Percentiles rank a stretch among this genome's conserved stretches.
Evolutionary conservation across 2,888 invertebrate species (phyloP).

Genomic region (Bembecia ichneumoniformis): DNA sequence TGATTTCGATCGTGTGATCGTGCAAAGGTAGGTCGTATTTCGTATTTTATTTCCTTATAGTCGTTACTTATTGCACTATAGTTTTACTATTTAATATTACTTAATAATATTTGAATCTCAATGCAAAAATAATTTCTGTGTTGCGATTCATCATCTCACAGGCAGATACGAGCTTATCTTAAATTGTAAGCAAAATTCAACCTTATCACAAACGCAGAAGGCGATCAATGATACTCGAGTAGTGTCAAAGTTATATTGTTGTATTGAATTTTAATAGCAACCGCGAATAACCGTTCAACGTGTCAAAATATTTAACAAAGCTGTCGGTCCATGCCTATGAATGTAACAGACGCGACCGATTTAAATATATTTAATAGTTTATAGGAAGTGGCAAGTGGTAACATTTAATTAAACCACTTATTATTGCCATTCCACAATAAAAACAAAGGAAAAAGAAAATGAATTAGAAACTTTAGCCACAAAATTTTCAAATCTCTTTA

Average conservation of each 20-base stretch:
- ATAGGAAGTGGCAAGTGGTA: no score
- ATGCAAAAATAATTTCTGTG: no score
- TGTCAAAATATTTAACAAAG: slow-evolving; percentile 39
- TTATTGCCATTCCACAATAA: no score
- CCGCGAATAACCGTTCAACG: slow-evolving; percentile 27
- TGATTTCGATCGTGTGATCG: no score
- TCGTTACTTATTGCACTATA: no score
- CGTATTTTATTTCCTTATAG: background rate
- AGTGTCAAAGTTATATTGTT: background rate
- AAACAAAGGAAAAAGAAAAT: no score
- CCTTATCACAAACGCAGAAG: background rate
- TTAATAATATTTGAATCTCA: no score
- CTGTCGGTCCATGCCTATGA: background rate
- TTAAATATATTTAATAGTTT: no score
- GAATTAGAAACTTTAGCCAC: no score
- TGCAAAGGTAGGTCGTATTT: background rate
- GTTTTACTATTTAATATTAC: no score
- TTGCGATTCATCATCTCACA: background rate
- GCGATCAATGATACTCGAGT: background rate
- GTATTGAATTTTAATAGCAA: slow-evolving; percentile 30
- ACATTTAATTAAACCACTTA: no score
- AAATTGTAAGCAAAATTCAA: background rate
- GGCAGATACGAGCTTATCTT: background rate
- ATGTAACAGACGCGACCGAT: slow-evolving; percentile 12
- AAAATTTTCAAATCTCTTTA: no score